These are phyloP conservation scores for Drosophila nr. fundita DNA, from an alignment of 2,888 invertebrate species.

Conservation along the genomic window DNA sequence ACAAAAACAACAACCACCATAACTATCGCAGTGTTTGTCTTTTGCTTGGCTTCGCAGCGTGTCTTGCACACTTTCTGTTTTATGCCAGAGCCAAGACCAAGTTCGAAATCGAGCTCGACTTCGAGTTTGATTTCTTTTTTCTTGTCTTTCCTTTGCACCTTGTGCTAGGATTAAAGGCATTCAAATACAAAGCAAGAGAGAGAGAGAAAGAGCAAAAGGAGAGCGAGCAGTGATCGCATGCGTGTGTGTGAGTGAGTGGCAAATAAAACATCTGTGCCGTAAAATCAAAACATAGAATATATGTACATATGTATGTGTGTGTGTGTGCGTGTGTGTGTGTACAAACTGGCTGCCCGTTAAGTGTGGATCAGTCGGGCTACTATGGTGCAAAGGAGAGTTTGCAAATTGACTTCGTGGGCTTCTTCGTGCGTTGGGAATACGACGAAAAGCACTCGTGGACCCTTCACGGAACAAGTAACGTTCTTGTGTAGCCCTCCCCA, in stretches of 20 bases:
- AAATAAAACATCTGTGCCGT: slow-evolving; percentile 78
- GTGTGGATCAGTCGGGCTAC: slow-evolving; percentile 52
- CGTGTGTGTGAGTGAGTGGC: slow-evolving; percentile 44
- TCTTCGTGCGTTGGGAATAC: slow-evolving; percentile 14
- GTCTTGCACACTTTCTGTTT: slow-evolving; percentile 80
- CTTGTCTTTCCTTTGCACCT: slow-evolving; percentile 61
- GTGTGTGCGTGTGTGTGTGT: neutral
- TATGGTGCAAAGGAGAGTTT: slow-evolving; percentile 64
- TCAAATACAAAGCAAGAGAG: slow-evolving; percentile 49
- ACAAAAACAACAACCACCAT: slow-evolving; percentile 47
- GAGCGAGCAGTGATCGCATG: slow-evolving; percentile 48
- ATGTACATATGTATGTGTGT: neutral
- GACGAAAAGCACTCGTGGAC: slow-evolving; percentile 47
- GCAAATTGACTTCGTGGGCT: slow-evolving; percentile 74
- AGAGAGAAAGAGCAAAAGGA: slow-evolving; percentile 19
- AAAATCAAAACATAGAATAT: slow-evolving; percentile 76
- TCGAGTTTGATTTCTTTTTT: slow-evolving; percentile 8
- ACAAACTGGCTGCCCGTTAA: slow-evolving; percentile 51
- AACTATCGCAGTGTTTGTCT: slow-evolving; percentile 54
- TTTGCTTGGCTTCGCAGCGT: slow-evolving; percentile 70
- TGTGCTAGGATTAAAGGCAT: slow-evolving; percentile 81
- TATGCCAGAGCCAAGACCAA: slow-evolving; percentile 42
- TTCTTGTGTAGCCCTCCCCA: slow-evolving; percentile 25
- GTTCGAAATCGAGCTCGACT: slow-evolving; percentile 6
- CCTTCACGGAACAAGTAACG: slow-evolving; percentile 68